Evolutionary conservation across 1,140 invertebrate genomes (phyloP).

Genomic region (Tyrophagus putrescentiae): DNA sequence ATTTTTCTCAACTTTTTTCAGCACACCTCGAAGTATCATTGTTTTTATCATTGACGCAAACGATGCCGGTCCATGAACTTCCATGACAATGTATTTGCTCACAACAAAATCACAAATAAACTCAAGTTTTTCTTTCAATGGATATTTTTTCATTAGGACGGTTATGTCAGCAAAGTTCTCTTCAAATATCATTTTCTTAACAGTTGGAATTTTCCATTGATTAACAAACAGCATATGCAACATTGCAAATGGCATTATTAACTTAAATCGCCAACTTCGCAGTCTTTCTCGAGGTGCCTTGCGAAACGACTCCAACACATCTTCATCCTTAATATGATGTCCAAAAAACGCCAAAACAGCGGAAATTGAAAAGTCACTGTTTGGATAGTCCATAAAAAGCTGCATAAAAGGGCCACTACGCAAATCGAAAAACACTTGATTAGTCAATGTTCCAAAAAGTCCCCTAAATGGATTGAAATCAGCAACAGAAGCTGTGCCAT

Average conservation of each 20-base stretch:
- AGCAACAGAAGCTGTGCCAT: no score
- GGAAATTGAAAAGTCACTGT: neutral
- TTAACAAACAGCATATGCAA: neutral
- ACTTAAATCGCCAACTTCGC: neutral
- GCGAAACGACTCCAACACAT: neutral
- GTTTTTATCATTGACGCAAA: neutral
- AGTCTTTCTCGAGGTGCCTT: neutral
- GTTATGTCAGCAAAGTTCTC: neutral
- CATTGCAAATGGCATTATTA: neutral
- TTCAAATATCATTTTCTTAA: neutral
- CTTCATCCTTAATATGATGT: constrained; percentile 9
- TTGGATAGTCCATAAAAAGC: neutral
- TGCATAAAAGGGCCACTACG: neutral
- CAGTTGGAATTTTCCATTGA: neutral
- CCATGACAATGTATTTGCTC: neutral
- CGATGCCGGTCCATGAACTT: neutral
- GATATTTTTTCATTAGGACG: neutral
- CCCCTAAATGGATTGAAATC: no score
- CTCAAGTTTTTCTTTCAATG: neutral
- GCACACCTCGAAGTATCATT: neutral
- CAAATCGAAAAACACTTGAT: neutral
- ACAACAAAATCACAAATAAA: neutral
- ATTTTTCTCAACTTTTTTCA: constrained; percentile 2
- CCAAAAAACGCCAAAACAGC: constrained; percentile 13
- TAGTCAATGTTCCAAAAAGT: no score